Conservation (phyloP, 2,888 invertebrate genomes). For the Xanthostigma xanthostigma region DNA sequence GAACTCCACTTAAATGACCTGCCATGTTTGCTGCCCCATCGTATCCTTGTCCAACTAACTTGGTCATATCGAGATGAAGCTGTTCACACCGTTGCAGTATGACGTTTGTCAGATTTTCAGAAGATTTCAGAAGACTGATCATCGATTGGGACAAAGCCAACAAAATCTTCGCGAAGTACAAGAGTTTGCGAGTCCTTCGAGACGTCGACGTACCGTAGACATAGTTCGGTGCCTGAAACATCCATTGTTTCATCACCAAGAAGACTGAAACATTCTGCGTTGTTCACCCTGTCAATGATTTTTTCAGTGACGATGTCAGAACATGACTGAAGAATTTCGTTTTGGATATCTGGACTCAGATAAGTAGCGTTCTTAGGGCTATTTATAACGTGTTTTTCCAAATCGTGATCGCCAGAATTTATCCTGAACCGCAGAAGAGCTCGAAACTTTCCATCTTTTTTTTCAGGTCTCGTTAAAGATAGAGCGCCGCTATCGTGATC, state of each 20-base stretch:
- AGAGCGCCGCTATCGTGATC: conserved; percentile 5
- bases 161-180: no score
- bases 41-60: no score
- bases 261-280: conserved; percentile 10
- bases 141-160: no score
- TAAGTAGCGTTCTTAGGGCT: conserved; percentile 10
- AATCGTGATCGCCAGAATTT: conserved; percentile 9
- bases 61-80: no score
- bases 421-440: conserved; percentile 6
- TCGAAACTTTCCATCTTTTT: conserved; percentile 8
- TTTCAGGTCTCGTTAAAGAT: conserved; percentile 5
- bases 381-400: conserved; percentile 10
- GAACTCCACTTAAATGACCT: no score
- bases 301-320: conserved; percentile 4
- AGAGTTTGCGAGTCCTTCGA: no score
- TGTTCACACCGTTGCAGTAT: no score
- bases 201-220: no score
- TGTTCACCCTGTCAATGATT: conserved; percentile 9
- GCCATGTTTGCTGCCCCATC: no score
- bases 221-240: conserved; percentile 10
- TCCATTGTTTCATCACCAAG: conserved; percentile 14
- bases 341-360: conserved; percentile 11
- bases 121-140: no score
- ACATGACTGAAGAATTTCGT: conserved; percentile 11
- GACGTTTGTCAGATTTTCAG: no score